Evolutionary conservation across 2,113 vertebrate genomes (phyloP).

Genomic region (Anhinga anhinga): DNA sequence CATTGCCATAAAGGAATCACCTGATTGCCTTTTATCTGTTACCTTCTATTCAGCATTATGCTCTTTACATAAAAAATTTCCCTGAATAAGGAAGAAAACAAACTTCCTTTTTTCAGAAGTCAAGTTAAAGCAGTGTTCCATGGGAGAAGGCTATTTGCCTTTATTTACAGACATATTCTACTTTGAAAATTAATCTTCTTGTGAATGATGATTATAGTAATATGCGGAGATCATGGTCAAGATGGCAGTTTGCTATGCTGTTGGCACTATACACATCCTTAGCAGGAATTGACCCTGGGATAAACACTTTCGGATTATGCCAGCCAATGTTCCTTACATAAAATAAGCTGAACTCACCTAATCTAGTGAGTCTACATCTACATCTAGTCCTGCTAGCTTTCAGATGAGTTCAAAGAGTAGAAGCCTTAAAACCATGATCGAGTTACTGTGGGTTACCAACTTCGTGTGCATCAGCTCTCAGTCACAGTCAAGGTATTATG

Average conservation of each 20-base stretch:
- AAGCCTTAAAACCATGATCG: background rate
- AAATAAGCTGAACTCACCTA: background rate
- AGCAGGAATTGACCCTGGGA: background rate
- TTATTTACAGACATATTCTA: background rate
- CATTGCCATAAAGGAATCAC: background rate
- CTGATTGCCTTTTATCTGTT: background rate
- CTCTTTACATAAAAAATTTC: background rate
- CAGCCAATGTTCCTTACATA: background rate
- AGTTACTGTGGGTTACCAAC: background rate
- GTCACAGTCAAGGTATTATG: rapidly evolving
- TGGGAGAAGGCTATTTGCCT: background rate
- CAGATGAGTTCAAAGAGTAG: background rate
- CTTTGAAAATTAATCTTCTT: background rate
- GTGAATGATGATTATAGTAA: background rate
- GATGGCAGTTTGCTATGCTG: background rate
- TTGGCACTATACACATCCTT: background rate
- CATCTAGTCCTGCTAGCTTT: background rate
- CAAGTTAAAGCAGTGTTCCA: background rate
- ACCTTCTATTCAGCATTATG: background rate
- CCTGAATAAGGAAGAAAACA: background rate
- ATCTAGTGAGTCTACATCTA: background rate
- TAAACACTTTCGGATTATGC: background rate
- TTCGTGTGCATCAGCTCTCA: background rate
- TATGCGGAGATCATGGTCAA: background rate
- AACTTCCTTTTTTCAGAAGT: background rate